Evolutionary conservation across 2,797 vertebrate genomes (phyloP).

Genomic region (Pangasius macronema): DNA sequence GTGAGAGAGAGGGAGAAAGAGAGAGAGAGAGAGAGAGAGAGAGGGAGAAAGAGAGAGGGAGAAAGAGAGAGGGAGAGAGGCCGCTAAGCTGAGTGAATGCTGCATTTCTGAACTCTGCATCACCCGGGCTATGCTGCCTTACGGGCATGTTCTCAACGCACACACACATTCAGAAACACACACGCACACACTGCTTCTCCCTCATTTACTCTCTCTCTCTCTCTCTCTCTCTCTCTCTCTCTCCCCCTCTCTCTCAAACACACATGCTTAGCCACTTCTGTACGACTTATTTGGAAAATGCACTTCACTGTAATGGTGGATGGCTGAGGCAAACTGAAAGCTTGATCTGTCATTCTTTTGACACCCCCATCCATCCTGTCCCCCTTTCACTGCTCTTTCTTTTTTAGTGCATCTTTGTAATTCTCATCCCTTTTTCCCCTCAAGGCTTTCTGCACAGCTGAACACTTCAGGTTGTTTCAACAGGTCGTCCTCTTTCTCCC

Average conservation of each 20-base stretch:
- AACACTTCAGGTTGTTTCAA: slow-evolving; percentile 24
- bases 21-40: background rate
- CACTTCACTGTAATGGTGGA: slow-evolving; percentile 22
- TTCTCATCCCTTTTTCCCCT: background rate
- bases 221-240: background rate
- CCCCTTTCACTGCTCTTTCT: background rate
- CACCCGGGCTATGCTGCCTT: slow-evolving; percentile 69
- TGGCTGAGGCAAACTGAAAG: slow-evolving; percentile 38
- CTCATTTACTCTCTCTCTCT: slow-evolving; percentile 41
- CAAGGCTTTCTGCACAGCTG: slow-evolving; percentile 21
- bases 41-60: background rate
- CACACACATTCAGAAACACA: slow-evolving; percentile 32
- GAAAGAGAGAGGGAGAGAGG: background rate
- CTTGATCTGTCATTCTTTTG: slow-evolving; percentile 1
- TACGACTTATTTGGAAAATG: slow-evolving; percentile 13
- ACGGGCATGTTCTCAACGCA: slow-evolving; percentile 54
- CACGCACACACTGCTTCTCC: background rate
- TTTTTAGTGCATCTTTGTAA: background rate
- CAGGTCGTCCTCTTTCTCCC: background rate
- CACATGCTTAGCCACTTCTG: background rate
- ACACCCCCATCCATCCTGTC: slow-evolving; percentile 7
- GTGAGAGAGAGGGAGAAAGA: background rate
- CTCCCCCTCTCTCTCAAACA: background rate
- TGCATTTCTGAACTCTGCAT: slow-evolving; percentile 71
- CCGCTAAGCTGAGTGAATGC: slow-evolving; percentile 33